Evolutionary conservation across 1,140 invertebrate species (phyloP).

Genomic region (Lepeophtheirus salmonis): DNA sequence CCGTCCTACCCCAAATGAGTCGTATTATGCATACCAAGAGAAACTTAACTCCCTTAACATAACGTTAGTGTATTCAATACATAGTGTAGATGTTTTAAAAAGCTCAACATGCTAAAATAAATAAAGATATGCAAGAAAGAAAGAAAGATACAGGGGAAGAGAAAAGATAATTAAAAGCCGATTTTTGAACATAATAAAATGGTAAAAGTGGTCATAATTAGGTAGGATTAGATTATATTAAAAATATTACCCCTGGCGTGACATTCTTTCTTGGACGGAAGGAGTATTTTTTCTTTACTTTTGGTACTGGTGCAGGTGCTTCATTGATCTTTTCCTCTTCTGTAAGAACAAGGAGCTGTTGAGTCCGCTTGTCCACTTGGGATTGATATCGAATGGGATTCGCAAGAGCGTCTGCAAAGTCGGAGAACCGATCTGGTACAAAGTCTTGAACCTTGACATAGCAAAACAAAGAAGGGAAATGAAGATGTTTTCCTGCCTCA

Average conservation of each 20-base stretch:
- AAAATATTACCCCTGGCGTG: background rate
- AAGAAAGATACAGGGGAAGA: too few species aligned
- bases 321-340: slow-evolving; percentile 42
- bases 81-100: too few species aligned
- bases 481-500: slow-evolving; percentile 82
- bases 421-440: slow-evolving; percentile 78
- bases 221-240: too few species aligned
- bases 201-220: too few species aligned
- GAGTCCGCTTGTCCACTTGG: slow-evolving; percentile 58
- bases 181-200: too few species aligned
- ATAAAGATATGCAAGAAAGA: too few species aligned
- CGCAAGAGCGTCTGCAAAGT: slow-evolving; percentile 85
- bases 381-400: slow-evolving; percentile 88
- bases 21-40: too few species aligned
- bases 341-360: slow-evolving; percentile 71
- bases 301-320: background rate
- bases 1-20: too few species aligned
- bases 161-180: too few species aligned
- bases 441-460: slow-evolving; percentile 42
- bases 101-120: too few species aligned
- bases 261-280: background rate
- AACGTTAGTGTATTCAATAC: too few species aligned
- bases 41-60: too few species aligned
- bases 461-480: slow-evolving; percentile 70
- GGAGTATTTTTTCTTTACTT: slow-evolving; percentile 1